Percentiles rank a stretch among this genome's conserved stretches.
These are phyloP conservation scores for Nanorana parkeri DNA, from an alignment of 2,113 vertebrate species.

Conservation along the genomic window DNA sequence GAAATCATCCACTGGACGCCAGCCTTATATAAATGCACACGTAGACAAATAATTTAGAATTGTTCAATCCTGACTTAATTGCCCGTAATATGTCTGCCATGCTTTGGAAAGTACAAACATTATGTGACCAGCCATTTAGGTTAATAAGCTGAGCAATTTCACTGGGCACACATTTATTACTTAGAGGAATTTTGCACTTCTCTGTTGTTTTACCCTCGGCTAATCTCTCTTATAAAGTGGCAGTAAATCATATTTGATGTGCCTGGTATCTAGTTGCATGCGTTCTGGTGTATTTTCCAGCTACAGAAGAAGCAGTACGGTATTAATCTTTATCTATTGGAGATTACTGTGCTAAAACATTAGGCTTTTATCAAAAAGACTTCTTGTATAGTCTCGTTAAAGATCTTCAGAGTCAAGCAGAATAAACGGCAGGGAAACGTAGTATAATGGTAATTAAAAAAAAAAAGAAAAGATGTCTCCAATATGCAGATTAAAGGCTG, in stretches of 20 bases:
- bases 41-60: no score
- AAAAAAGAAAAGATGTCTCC: no score
- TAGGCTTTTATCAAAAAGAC: background rate
- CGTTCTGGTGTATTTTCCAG: conserved; percentile 11
- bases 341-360: conserved; percentile 9
- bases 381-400: no score
- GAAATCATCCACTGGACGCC: no score
- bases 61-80: no score
- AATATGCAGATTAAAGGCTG: no score
- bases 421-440: no score
- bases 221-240: background rate
- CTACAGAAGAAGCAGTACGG: background rate
- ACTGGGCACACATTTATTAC: conserved; percentile 10
- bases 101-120: background rate
- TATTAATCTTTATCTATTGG: conserved; percentile 6
- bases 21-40: no score
- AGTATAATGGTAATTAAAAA: no score
- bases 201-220: background rate
- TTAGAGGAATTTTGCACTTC: conserved; percentile 10
- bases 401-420: no score
- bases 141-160: background rate
- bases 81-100: no score
- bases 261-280: conserved; percentile 41
- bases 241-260: conserved; percentile 20
- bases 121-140: background rate